Conservation (phyloP, 2,113 vertebrate genomes). For the Burhinus bistriatus region DNA sequence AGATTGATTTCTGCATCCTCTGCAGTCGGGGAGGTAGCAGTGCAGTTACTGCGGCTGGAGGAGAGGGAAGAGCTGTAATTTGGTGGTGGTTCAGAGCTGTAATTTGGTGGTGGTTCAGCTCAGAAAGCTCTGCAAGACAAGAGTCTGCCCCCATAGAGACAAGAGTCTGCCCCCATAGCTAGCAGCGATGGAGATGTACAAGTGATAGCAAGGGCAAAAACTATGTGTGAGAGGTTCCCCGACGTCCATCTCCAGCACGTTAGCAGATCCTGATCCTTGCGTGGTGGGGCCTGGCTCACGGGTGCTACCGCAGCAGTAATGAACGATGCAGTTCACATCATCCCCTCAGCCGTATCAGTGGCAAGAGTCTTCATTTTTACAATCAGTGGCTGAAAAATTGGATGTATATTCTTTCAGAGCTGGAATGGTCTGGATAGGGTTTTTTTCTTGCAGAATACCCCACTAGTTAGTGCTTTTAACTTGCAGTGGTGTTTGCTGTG, state of each 20-base stretch:
- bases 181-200: background rate
- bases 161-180: background rate
- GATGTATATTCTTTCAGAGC: background rate
- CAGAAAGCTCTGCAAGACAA: background rate
- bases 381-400: background rate
- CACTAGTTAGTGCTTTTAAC: background rate
- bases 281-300: rapidly evolving
- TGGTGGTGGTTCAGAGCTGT: background rate
- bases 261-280: background rate
- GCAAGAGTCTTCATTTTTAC: background rate
- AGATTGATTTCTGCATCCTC: background rate
- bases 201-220: background rate
- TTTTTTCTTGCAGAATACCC: background rate
- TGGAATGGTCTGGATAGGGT: background rate
- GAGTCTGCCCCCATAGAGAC: background rate
- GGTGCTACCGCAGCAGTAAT: background rate
- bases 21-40: rapidly evolving
- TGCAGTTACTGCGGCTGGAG: background rate
- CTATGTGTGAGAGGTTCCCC: background rate
- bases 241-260: rapidly evolving
- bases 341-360: rapidly evolving
- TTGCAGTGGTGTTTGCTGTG: background rate
- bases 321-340: background rate
- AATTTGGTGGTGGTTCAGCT: background rate
- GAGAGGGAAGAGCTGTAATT: background rate